Base-by-base conservation (phyloP, 2,888 invertebrate species). In the Lypha dubia region DNA sequence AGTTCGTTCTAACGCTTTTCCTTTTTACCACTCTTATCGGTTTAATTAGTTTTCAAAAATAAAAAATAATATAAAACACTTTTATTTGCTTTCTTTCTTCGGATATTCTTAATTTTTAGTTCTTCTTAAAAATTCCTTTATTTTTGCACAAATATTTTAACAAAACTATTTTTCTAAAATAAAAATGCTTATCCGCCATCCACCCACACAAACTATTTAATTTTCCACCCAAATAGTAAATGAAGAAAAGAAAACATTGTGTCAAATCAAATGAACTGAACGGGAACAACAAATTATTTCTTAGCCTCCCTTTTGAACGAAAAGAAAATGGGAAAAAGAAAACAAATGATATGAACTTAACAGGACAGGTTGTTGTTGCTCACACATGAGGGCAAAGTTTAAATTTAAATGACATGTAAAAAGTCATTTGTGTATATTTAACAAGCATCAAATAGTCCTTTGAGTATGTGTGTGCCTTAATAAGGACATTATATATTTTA, bases 11-110 rank as follows among this genome's bases (percentile, higher is more conserved):
- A 35, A 60, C 63, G 74, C 74, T 65, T 81, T 77, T 80, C 41
- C 67, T 68, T 73, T 83, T 80, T 79, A 85, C 75, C 86, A 68
- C 86, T 87, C 87, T 87, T 87, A 87, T 87, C 87, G 86, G 84
- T 86, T 87, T 87, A 87, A 87, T 87, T 87, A 87, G 87, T 87
- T 87, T 79, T 87, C 44, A 76, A 85, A 86, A 79, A 87, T n/a
- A n/a, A n/a, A n/a, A n/a, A n/a, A n/a, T n/a, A n/a, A n/a, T n/a
- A 38, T 9, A 38, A 38, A 17, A 38, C 9, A 85, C 84, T 86
- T 84, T 85, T 87, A 85, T 87, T 86, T 84, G 83, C 85, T 80
- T 77, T 70, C 79, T 70, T 68, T 41, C 62, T 68, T 41, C 62
- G 35, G 32, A 32, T 8, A 8, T 15, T 71, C 74, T 82, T 76